phyloP scores from a whole-genome alignment of 2,888 invertebrate species.

The Epistrophe eligans region DNA sequence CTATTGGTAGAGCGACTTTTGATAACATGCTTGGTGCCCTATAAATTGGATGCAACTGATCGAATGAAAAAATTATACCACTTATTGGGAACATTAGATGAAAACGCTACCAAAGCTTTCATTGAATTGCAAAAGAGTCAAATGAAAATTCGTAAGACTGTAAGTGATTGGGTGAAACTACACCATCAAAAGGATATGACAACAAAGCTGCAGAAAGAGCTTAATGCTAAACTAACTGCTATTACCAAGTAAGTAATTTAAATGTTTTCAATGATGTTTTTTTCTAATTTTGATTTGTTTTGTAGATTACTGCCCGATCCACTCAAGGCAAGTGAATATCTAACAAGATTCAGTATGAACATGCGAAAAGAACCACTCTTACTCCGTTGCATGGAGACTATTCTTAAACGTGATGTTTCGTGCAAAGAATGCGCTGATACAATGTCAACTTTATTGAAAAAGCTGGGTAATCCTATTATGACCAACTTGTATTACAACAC shows the following conservation, averaged over 20 bases:
- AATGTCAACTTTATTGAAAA: conserved; percentile 92
- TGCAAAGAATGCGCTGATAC: conserved; percentile 97
- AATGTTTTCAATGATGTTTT: background rate
- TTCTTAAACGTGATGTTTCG: conserved; percentile 94
- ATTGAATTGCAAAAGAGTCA: conserved; percentile 97
- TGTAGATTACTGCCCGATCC: conserved; percentile 94
- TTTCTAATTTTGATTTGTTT: background rate
- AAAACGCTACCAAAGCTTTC: conserved; percentile 96
- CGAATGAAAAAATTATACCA: conserved; percentile 97
- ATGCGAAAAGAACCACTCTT: conserved; percentile 89
- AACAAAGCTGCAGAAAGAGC: conserved; percentile 89
- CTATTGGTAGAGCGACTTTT: conserved; percentile 95
- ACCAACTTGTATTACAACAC: conserved; percentile 98
- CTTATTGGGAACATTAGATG: conserved; percentile 96
- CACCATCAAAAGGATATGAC: conserved; percentile 88
- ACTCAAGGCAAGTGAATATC: conserved; percentile 94
- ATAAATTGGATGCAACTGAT: conserved; percentile 92
- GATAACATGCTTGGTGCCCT: conserved; percentile 97
- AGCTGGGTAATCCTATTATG: conserved; percentile 96
- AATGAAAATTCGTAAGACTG: conserved; percentile 91
- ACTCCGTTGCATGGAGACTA: conserved; percentile 93
- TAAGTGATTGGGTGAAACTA: conserved; percentile 94
- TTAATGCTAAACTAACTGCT: conserved; percentile 86
- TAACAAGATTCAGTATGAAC: conserved; percentile 92
- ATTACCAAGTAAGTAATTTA: conserved; percentile 81